Evolutionary conservation across 2,113 vertebrate genomes (phyloP), one percentile per base, ranked within the genome.

Genomic region (Semnopithecus entellus): DNA sequence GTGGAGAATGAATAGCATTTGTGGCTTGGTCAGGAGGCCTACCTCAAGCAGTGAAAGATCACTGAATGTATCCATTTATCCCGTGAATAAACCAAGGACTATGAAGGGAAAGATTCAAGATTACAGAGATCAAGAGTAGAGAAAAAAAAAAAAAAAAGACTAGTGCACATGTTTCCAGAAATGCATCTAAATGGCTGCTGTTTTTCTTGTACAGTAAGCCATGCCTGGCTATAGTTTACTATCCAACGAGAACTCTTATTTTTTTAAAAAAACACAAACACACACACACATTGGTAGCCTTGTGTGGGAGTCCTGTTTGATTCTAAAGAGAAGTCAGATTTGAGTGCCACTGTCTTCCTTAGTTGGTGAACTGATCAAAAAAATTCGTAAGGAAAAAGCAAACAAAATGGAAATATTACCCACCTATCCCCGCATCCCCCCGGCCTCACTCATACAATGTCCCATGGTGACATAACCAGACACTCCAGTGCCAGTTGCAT

Each of bases 161-260:
- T 18, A 22, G 17, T 6, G 23, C 38, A 13, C 38, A 38, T 6
- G 25, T 38, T 78, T 25, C 45, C 64, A 48, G 81, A 66, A 55
- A 40, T 52, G 38, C 35, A 27, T 87, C 35, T 10, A 27, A 11
- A 14, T 10, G n/a, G 35, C 85, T 75, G 52, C 38, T 25, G 14
- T 4, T 91, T 52, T 82, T 22, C 27, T 40, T 30, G 13, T 48
- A 45, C 20, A 52, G 12, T 7, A 12, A 12, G 4, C 43, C 23
- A 16, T 11, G 5, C 30, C 1, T 35, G 35, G 14, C 32, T 64
- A 5, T 2, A n/a, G 43, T 80, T 52, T 0, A 2, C 16, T 20
- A 27, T 32, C 30, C 38, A 64, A 8, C 5, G 25, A 23, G 20
- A 52, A 17, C 13, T 12, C 59, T 70, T 64, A 12, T n/a, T 57